Base-by-base conservation (phyloP, 1,140 invertebrate genomes). In the Lordiphosa collinella region DNA sequence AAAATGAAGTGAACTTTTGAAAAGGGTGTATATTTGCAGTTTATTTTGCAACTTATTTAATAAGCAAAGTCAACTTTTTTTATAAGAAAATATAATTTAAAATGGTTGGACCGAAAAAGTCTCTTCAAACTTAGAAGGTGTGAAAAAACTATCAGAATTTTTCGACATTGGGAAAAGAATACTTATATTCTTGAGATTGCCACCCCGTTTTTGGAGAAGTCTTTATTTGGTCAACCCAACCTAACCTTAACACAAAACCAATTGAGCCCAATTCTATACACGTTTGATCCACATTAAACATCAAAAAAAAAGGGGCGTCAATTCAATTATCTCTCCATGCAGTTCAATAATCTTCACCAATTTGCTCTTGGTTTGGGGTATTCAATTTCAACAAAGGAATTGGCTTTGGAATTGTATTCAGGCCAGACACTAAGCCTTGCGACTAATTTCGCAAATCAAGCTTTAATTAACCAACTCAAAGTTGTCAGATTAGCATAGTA, bases 401-500 rank as follows among this genome's bases (percentile, higher is more conserved):
- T 50, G 36, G 49, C 10, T 70, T 71, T 84, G 66, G 58, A 72
- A 72, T 29, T 29, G 25, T 29, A 29, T 62, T 72, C 57, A 25
- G 35, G 11, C 32, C 48, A 22, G 16, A 41, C 53, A 57, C 48
- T 37, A 38, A 35, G 32, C 52, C 53, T 47, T 57, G 36, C 44
- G 46, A 25, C 53, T 75, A 82, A 82, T 62, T 63, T 80, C 71
- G 71, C 71, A 67, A 80, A 76, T 82, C 76, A 67, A 65, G 62
- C 76, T 76, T 68, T 82, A 84, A 64, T 76, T 82, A 78, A 58
- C 44, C 52, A 59, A 60, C 67, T 64, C 62, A 68, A 47, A 74
- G 50, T 57, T 72, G 67, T 64, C 78, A 68, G 76, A 82, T 82
- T 82, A 82, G 72, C 78, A 64, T 32, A 55, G 67, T 50, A 74